phyloP scores from a whole-genome alignment of 2,888 invertebrate species.

The Sarcophaga carnaria region DNA sequence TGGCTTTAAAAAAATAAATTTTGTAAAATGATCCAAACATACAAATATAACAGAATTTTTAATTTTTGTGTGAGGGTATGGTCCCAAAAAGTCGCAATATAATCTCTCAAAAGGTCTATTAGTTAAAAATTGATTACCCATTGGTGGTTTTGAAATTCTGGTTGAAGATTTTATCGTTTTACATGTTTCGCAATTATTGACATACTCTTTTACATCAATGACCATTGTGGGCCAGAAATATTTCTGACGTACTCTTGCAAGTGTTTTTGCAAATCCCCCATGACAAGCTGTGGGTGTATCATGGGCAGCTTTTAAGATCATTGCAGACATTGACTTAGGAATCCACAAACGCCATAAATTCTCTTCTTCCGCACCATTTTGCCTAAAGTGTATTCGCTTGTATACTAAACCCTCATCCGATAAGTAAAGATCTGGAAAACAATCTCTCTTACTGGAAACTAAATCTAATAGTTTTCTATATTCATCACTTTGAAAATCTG shows the following conservation, averaged over 20 bases:
- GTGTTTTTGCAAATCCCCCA: conserved; percentile 26
- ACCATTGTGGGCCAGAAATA: neutral
- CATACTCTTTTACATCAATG: conserved; percentile 7
- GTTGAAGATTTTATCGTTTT: conserved; percentile 21
- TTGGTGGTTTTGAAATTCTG: neutral
- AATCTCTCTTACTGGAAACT: no score
- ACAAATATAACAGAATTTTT: no score
- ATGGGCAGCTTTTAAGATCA: neutral
- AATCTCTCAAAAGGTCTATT: no score
- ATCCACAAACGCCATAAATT: conserved; percentile 37
- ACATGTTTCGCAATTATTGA: conserved; percentile 24
- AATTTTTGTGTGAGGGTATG: no score
- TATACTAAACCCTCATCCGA: no score
- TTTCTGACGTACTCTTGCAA: neutral
- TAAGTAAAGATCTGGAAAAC: no score
- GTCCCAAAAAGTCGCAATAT: no score
- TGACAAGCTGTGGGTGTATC: neutral
- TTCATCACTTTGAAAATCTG: no score
- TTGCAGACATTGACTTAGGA: neutral
- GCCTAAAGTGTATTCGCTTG: neutral
- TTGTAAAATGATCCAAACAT: no score
- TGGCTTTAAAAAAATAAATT: conserved; percentile 4
- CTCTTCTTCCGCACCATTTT: neutral
- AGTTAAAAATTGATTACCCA: conserved; percentile 24
- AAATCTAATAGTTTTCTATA: no score